Evolutionary conservation across 2,113 vertebrate genomes (phyloP).

Genomic region (Engystomops pustulosus): DNA sequence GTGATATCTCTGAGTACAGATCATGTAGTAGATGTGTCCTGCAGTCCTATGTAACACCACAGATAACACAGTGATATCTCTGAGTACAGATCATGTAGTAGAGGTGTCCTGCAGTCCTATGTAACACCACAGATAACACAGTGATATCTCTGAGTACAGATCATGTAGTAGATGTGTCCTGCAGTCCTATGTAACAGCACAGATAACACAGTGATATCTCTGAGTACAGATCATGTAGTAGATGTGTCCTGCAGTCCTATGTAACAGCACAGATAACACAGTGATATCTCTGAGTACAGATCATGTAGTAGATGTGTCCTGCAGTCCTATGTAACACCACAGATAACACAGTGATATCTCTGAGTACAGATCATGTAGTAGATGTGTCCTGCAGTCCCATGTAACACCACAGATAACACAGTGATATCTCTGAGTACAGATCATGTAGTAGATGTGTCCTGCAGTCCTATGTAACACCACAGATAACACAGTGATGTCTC

Average conservation of each 20-base stretch:
- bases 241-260: neutral
- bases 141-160: too few relatives aligned
- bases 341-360: neutral
- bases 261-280: too few relatives aligned
- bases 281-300: too few relatives aligned
- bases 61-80: neutral
- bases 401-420: neutral
- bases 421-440: too few relatives aligned
- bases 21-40: neutral
- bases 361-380: neutral
- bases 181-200: neutral
- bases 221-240: neutral
- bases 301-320: neutral
- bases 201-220: neutral
- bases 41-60: slow-evolving; percentile 13
- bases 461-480: neutral
- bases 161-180: neutral
- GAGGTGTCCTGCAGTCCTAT: neutral
- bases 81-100: too few relatives aligned
- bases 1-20: neutral
- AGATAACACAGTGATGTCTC: too few relatives aligned
- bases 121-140: neutral
- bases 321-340: neutral
- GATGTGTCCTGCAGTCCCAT: neutral
- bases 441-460: neutral